Base-by-base conservation (phyloP, 2,113 vertebrate species). In the Epinephelus cyanopodus region DNA sequence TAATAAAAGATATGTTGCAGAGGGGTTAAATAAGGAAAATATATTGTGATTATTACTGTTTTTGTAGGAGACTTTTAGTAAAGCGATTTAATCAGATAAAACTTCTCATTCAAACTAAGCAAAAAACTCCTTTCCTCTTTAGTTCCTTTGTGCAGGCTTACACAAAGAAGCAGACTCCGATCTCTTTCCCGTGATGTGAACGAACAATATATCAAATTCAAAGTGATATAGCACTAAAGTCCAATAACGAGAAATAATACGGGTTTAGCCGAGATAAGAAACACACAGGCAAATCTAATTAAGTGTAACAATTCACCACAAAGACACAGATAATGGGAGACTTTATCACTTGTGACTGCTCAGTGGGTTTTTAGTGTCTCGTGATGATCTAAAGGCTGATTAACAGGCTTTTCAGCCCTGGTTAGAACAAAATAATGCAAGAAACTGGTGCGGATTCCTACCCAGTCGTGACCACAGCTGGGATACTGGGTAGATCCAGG, bases 401-500 rank as follows among this genome's bases (percentile, higher is more conserved):
- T 77, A 21, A 29, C 14, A 58, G 54, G 6, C 9, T 61, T 79
- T 77, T 53, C 2, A 47, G 15, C 10, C 5, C 14, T 17, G 2
- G 52, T n/a, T 8, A 21, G 4, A 52, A 17, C 7, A 27, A 9
- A 42, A 37, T 5, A 19, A 37, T 15, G 25, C 27, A 4, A 54
- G 19, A 64, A 50, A 56, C 11, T 18, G 52, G 18, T 17, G 10
- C 48, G 14, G 48, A 29, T 52, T 74, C 65, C 5, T 90, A 96
- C 95, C 73, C 93, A 14, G 92, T n/a, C 1, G 65, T 48, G 52
- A 83, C 77, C 33, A 29, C 93, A 54, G 77, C 64, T 0, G 89
- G 50, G 17, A 54, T 58, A 54, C 79, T 87, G 17, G 98, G 98
- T 64, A 99, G 95, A 90, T 99, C 98, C 13, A 97, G 94, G 29